Evolutionary conservation across 1,140 invertebrate genomes (phyloP).

Genomic region (Daktulosphaira vitifoliae): DNA sequence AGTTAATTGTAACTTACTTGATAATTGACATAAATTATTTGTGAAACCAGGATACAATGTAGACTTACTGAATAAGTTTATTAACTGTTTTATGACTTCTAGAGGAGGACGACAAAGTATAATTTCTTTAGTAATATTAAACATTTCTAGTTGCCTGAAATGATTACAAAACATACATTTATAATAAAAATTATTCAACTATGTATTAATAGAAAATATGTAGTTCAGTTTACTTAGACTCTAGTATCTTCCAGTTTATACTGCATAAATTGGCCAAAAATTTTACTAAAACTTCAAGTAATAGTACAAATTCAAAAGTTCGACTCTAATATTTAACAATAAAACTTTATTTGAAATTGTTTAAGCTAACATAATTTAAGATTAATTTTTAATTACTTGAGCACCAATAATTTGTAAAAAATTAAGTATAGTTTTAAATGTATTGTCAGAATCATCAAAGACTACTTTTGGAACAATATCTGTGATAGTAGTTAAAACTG

Average conservation of each 20-base stretch:
- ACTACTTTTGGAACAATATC: slow-evolving; percentile 3
- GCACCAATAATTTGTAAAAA: slow-evolving; percentile 27
- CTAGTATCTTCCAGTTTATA: too few relatives aligned
- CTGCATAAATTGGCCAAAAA: slow-evolving; percentile 23
- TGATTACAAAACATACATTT: not conserved
- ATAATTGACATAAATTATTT: slow-evolving; percentile 15
- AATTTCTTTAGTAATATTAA: slow-evolving; percentile 14
- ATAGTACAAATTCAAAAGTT: not conserved
- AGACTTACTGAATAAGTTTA: not conserved
- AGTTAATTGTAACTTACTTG: slow-evolving; percentile 23
- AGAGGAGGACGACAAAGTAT: slow-evolving; percentile 21
- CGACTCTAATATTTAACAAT: slow-evolving; percentile 6
- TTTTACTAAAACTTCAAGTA: not conserved
- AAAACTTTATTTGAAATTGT: not conserved
- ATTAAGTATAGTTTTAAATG: slow-evolving; percentile 12
- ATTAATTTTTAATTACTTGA: slow-evolving; percentile 22
- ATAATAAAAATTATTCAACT: not conserved
- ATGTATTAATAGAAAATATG: not conserved
- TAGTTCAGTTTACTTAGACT: too few relatives aligned
- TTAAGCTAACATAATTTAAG: too few relatives aligned
- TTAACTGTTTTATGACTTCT: slow-evolving; percentile 10
- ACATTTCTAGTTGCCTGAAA: slow-evolving; percentile 19
- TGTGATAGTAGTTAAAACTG: slow-evolving; percentile 23
- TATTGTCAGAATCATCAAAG: not conserved
- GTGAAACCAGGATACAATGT: slow-evolving; percentile 1